Base-by-base conservation (phyloP, 1,140 invertebrate species). In the Papilio machaon region DNA sequence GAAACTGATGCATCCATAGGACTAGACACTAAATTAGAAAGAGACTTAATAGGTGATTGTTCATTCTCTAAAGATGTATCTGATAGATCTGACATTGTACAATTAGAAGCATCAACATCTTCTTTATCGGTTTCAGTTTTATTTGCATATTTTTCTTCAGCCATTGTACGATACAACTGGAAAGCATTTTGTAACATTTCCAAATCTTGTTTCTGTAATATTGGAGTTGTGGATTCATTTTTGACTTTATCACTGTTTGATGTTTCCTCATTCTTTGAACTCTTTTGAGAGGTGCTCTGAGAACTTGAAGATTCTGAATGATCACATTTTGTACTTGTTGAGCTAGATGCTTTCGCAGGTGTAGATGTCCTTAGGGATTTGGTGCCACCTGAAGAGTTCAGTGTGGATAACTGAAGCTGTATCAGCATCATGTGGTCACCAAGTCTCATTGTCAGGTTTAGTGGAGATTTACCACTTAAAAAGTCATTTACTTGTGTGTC, bases 341-440 rank as follows among this genome's bases (percentile, higher is more conserved):
- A 82, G 80, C 85, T 83, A 73, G 90, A 82, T 83, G 73, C 87
- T 81, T 92, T 93, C 54, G 88, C 85, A 58, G 91, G 90, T 73
- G 92, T 91, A 54, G 92, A 91, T 23, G 90, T 91, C 81, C 88
- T 88, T 54, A 93, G 81, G n/a, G 93, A 95, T 82, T 88, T 88
- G 86, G 83, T 85, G 67, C 81, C 80, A 81, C 87, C 84, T 9
- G 89, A 86, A 38, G 91, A 87, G 87, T 95, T 95, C 4, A 98
- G 96, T 15, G 98, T 98, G 70, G 98, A 98, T 77, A 99, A 94
- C 91, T 99, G 98, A 58, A 99, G 95, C 92, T 99, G 98, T 80
- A 99, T 99, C 80, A 99, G 96, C 98, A 99, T 99, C 97, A 99
- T 98, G 95, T 99, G 98, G 91, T 99, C 98, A 35, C 98, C 98